Evolutionary conservation across 2,113 vertebrate genomes (phyloP).

Genomic region (Riparia riparia): DNA sequence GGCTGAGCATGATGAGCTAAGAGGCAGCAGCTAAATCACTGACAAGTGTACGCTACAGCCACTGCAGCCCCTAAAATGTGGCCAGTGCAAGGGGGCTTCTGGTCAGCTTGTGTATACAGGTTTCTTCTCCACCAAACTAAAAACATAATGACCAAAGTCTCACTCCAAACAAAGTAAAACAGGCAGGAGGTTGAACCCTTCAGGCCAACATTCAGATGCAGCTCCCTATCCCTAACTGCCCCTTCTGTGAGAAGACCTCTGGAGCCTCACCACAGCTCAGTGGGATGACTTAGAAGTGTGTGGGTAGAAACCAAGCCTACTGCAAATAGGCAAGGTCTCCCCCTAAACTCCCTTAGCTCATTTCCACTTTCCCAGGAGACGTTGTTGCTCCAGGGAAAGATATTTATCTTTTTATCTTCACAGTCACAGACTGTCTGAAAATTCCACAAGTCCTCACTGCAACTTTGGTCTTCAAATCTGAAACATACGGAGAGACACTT

Average conservation of each 20-base stretch:
- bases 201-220: neutral
- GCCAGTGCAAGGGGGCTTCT: neutral
- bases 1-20: neutral
- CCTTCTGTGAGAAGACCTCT: rapidly evolving
- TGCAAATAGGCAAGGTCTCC: neutral
- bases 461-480: neutral
- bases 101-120: neutral
- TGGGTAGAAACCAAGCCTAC: neutral
- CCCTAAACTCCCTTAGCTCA: neutral
- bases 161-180: neutral
- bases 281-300: neutral
- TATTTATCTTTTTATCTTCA: neutral
- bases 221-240: neutral
- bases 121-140: neutral
- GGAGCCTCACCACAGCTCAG: neutral
- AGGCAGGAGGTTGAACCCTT: neutral
- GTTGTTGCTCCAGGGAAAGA: neutral
- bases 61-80: neutral
- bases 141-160: neutral
- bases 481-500: neutral
- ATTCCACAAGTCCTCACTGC: neutral
- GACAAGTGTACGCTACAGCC: neutral
- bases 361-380: neutral
- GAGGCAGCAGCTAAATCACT: neutral
- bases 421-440: neutral